Evolutionary conservation across 2,113 vertebrate genomes (phyloP).

Genomic region (Toxotes jaculatrix): DNA sequence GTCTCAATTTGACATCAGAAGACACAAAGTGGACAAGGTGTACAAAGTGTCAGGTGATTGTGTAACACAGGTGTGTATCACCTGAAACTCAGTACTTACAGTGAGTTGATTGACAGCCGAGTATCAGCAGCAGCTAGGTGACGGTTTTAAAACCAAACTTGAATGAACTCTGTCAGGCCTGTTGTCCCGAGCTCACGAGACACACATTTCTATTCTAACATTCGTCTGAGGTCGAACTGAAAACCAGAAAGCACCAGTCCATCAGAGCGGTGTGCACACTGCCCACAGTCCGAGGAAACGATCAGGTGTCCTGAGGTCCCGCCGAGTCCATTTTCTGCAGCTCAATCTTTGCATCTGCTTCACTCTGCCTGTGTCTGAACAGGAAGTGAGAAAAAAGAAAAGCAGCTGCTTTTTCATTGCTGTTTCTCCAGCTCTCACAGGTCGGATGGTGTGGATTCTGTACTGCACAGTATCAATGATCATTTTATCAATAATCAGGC

Average conservation of each 20-base stretch:
- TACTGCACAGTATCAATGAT: too few species aligned
- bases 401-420: too few species aligned
- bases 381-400: not conserved
- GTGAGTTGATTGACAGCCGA: not conserved
- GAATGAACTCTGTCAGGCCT: not conserved
- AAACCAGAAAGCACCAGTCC: not conserved
- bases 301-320: not conserved
- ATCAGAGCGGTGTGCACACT: not conserved
- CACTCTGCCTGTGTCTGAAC: slow-evolving; percentile 28
- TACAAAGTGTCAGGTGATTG: not conserved
- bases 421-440: too few species aligned
- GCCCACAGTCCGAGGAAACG: too few species aligned
- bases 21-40: too few species aligned
- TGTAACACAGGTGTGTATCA: not conserved
- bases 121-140: not conserved
- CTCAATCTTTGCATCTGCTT: slow-evolving; percentile 5
- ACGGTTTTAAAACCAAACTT: not conserved
- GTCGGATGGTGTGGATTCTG: too few species aligned
- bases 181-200: not conserved
- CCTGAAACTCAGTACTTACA: not conserved
- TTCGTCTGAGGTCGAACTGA: not conserved
- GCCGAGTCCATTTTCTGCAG: slow-evolving; percentile 9
- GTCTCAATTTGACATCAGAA: not conserved
- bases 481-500: too few species aligned
- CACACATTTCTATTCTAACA: not conserved